A percentile compares a stretch with the other conserved stretches of the same genome.
Conservation (phyloP, 1,140 invertebrate genomes). For the Whitmania pigra region DNA sequence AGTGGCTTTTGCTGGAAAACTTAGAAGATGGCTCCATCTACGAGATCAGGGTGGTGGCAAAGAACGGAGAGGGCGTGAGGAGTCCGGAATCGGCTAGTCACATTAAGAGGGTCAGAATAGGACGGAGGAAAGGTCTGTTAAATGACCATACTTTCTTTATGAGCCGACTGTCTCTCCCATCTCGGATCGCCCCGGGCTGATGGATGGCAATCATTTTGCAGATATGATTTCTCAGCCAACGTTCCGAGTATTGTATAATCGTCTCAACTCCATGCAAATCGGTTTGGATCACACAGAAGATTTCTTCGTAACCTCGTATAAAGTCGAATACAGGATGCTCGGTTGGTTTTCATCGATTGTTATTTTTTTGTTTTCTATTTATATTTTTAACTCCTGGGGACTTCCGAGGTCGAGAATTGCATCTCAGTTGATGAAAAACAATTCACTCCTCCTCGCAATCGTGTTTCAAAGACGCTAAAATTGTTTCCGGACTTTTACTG, state of each 20-base stretch:
- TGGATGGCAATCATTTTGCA: neutral
- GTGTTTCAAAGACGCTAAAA: neutral
- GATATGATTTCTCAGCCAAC: slow-evolving; percentile 17
- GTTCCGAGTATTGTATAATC: slow-evolving; percentile 19
- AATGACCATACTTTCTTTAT: neutral
- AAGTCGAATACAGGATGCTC: slow-evolving; percentile 20
- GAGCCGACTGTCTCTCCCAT: neutral
- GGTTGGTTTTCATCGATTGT: slow-evolving; percentile 13
- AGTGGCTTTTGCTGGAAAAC: slow-evolving; percentile 21
- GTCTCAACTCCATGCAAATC: slow-evolving; percentile 12
- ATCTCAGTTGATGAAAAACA: neutral
- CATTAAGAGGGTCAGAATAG: slow-evolving; percentile 21
- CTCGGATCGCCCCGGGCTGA: neutral
- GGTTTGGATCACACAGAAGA: neutral
- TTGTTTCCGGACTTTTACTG: neutral
- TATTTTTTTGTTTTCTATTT: too few species aligned
- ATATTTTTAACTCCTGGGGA: neutral
- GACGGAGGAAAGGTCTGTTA: slow-evolving; percentile 20
- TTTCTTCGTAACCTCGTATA: slow-evolving; percentile 5
- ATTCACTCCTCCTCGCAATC: neutral
- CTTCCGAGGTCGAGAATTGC: neutral
- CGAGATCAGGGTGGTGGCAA: slow-evolving; percentile 21
- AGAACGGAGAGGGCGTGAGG: slow-evolving; percentile 18
- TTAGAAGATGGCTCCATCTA: slow-evolving; percentile 19
- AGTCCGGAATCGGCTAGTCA: slow-evolving; percentile 13